Percentiles rank a stretch among this genome's conserved stretches.
phyloP scores from a whole-genome alignment of 1,140 invertebrate genomes.

The Conus ventricosus region DNA sequence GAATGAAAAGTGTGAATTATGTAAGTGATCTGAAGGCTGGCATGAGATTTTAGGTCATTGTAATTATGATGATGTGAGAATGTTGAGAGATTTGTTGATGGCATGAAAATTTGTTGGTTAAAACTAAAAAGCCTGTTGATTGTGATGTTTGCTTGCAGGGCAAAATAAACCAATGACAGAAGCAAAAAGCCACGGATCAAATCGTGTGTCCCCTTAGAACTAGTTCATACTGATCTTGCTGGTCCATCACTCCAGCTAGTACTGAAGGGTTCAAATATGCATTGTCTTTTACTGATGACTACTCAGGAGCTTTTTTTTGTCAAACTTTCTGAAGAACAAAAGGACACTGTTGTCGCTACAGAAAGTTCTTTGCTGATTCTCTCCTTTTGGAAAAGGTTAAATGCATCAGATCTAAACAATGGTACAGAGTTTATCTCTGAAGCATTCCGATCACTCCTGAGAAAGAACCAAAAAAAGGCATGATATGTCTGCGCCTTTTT shows the following conservation, averaged over 20 bases:
- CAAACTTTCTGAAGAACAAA: no score
- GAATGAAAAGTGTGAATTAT: background rate
- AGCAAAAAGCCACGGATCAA: background rate
- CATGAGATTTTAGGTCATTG: background rate
- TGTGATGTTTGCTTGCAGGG: no score
- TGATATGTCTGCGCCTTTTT: background rate
- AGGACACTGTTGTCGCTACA: no score
- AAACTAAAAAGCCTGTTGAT: background rate
- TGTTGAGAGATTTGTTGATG: background rate
- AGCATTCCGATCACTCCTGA: background rate
- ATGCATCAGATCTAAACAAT: no score
- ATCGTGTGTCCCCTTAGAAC: background rate
- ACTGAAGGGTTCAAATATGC: no score
- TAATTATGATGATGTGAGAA: background rate
- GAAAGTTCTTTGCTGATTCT: no score
- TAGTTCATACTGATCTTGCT: no score
- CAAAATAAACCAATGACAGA: background rate
- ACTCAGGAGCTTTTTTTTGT: no score
- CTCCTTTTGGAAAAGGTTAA: no score
- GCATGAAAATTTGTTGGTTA: no score
- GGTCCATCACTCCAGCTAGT: no score
- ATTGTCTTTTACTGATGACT: no score
- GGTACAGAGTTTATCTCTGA: background rate
- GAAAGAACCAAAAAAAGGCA: background rate
- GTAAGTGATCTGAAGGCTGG: background rate